A percentile compares a stretch with the other conserved stretches of the same genome.
Evolutionary conservation across 2,888 invertebrate genomes (phyloP).

Genomic region (Hanleya hanleyi): DNA sequence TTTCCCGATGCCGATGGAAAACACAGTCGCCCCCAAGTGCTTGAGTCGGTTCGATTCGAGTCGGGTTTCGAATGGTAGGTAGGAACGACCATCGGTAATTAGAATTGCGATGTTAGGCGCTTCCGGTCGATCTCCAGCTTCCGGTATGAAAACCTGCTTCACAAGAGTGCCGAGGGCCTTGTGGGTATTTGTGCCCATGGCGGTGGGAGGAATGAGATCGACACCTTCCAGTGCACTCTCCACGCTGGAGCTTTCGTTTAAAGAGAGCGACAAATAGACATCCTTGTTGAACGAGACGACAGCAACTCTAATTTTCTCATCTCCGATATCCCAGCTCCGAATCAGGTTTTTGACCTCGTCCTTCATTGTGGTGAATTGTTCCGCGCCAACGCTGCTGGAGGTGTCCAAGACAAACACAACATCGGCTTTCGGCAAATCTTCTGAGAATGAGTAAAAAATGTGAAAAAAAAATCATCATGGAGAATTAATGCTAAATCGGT

Average conservation of each 20-base stretch:
- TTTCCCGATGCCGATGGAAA: neutral
- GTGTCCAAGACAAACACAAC: neutral
- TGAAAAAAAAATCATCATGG: too few relatives aligned
- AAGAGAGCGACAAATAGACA: neutral
- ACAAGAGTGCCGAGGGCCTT: neutral
- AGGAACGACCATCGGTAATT: neutral
- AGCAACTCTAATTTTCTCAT: neutral
- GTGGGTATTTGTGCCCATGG: neutral
- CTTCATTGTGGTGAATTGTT: neutral
- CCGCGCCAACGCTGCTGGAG: neutral
- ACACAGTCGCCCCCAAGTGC: neutral
- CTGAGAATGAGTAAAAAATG: too few relatives aligned
- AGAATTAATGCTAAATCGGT: too few relatives aligned
- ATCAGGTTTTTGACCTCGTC: neutral
- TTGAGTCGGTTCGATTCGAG: neutral
- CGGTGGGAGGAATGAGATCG: neutral
- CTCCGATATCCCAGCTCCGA: neutral
- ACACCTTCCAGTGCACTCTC: neutral
- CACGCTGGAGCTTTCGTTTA: neutral
- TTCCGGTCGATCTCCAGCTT: neutral
- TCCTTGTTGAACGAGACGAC: neutral
- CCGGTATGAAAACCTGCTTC: neutral
- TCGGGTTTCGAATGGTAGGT: neutral
- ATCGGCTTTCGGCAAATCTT: neutral
- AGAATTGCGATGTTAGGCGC: neutral